Percentiles rank a stretch among this genome's conserved stretches.
phyloP scores from a whole-genome alignment of 2,797 vertebrate species.

The Leptatherina wallacei region DNA sequence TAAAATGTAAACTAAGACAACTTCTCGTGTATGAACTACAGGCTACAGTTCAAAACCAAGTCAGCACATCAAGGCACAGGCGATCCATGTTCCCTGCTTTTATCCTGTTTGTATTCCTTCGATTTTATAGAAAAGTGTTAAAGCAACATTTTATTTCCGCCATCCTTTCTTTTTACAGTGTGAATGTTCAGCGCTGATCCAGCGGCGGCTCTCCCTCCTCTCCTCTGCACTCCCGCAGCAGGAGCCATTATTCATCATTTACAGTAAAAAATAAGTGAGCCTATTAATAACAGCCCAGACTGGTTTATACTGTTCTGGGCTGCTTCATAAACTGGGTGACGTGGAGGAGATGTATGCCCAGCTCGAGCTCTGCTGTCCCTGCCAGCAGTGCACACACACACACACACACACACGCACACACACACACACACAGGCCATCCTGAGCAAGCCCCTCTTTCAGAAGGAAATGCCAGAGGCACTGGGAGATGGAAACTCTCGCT shows the following conservation, averaged over 20 bases:
- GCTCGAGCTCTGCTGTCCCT: slow-evolving; percentile 24
- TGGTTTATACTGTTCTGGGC: slow-evolving; percentile 40
- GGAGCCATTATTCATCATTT: slow-evolving; percentile 61
- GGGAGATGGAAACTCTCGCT: slow-evolving; percentile 70
- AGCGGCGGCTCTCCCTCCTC: slow-evolving; percentile 23
- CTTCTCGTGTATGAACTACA: too few relatives aligned
- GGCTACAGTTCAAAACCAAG: too few relatives aligned
- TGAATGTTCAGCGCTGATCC: slow-evolving; percentile 12
- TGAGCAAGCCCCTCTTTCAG: slow-evolving; percentile 46
- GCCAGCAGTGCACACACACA: slow-evolving; percentile 35
- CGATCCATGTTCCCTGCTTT: too few relatives aligned
- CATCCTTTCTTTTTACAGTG: slow-evolving; percentile 33
- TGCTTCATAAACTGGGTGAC: slow-evolving; percentile 52
- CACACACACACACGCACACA: slow-evolving; percentile 27
- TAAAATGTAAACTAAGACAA: too few relatives aligned
- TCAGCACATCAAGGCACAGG: too few relatives aligned
- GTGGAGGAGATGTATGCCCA: slow-evolving; percentile 39
- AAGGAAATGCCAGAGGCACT: slow-evolving; percentile 71
- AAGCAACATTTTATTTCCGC: not conserved
- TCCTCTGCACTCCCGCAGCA: slow-evolving; percentile 26
- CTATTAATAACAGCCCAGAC: slow-evolving; percentile 60
- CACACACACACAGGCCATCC: slow-evolving; percentile 27
- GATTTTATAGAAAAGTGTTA: too few relatives aligned
- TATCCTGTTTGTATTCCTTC: too few relatives aligned
- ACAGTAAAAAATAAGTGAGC: slow-evolving; percentile 50